Conservation (phyloP, 2,113 vertebrate genomes). For the Sitta europaea region DNA sequence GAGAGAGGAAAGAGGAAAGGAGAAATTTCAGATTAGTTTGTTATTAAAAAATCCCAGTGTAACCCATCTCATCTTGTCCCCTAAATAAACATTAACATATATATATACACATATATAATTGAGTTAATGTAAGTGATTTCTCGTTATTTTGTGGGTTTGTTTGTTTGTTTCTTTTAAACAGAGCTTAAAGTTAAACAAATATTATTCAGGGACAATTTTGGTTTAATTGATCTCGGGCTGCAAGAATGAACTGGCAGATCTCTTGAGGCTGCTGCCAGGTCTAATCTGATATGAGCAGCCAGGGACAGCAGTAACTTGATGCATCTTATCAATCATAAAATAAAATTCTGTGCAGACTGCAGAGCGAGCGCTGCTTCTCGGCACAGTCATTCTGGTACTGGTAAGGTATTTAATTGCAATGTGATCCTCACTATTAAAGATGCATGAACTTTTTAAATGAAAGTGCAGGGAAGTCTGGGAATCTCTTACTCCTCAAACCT, state of each 20-base stretch:
- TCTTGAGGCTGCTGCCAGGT: neutral
- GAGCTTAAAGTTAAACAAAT: neutral
- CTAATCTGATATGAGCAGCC: neutral
- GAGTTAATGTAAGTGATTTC: neutral
- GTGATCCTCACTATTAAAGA: neutral
- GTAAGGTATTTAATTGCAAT: neutral
- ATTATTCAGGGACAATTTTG: neutral
- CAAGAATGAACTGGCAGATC: neutral
- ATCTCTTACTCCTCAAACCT: neutral
- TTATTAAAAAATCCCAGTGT: neutral
- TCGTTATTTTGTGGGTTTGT: rapidly evolving
- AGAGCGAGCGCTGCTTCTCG: neutral
- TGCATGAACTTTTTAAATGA: neutral
- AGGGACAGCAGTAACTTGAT: neutral
- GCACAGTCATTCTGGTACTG: neutral
- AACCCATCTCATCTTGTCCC: neutral
- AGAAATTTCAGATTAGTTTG: neutral
- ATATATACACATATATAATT: neutral
- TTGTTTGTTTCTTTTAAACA: neutral
- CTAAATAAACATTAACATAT: neutral
- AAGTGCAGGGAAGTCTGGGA: neutral
- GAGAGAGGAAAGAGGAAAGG: neutral
- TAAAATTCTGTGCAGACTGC: neutral
- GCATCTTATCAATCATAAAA: neutral
- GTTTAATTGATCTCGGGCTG: neutral